Percentiles rank a stretch among this genome's conserved stretches.
Evolutionary conservation across 37 sponge, comb jelly and placozoan genomes (phyloP).

Genomic region (Dysidea cf. avara): DNA sequence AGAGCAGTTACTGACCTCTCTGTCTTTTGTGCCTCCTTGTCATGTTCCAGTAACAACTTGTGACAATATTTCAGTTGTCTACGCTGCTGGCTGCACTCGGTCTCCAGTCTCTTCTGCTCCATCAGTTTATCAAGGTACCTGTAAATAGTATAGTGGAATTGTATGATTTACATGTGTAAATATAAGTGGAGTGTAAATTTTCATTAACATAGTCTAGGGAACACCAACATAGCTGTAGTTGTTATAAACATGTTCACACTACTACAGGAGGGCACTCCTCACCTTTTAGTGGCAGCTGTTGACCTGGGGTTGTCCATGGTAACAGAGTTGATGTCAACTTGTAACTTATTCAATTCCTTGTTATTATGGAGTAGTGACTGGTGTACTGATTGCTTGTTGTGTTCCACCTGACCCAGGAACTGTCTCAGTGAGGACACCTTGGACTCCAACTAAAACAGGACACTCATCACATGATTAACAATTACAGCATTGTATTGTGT

Average conservation of each 20-base stretch:
- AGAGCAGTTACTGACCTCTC: conserved; percentile 72
- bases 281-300: too few species aligned
- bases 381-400: conserved; percentile 34
- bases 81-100: conserved; percentile 61
- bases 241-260: too few species aligned
- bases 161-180: too few species aligned
- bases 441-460: conserved; percentile 18
- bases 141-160: conserved; percentile 17
- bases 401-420: conserved; percentile 21
- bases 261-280: too few species aligned
- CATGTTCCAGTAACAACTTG: conserved; percentile 63
- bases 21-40: conserved; percentile 45
- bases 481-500: too few species aligned
- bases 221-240: not conserved
- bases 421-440: conserved; percentile 17
- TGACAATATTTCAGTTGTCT: conserved; percentile 65
- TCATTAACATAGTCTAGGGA: not conserved
- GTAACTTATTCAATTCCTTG: conserved; percentile 42
- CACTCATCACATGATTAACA: too few species aligned
- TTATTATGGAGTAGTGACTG: conserved; percentile 57
- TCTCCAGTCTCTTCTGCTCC: conserved; percentile 45
- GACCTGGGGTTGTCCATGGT: too few species aligned
- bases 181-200: not conserved
- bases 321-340: conserved; percentile 36
- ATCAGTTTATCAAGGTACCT: conserved; percentile 43